Base-by-base conservation (phyloP, 2,797 vertebrate genomes). In the Passerculus sandwichensis region DNA sequence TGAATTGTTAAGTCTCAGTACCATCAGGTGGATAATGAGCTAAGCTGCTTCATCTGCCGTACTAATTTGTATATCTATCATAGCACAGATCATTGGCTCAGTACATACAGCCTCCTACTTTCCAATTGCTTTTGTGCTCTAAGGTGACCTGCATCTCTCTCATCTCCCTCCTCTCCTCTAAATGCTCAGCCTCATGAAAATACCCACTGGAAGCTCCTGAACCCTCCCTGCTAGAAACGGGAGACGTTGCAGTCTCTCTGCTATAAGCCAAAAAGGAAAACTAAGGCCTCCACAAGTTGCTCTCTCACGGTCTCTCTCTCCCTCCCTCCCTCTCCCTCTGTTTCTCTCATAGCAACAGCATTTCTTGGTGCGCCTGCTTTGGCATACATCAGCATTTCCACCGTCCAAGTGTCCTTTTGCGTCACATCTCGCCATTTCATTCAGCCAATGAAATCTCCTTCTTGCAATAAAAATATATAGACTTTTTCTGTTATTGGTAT, bases 371-470 rank as follows among this genome's bases (percentile, higher is more conserved):
- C 93, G 94, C 96, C 96, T 97, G 96, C 96, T 95, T 93, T 97
- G 97, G 97, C 98, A 97, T 73, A 96, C 98, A 97, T 97, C 97
- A 97, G 96, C 98, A 98, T 95, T 97, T 97, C 96, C 96, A 97
- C 97, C 97, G 96, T 98, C 98, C 97, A 97, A 98, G 96, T 95
- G 98, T 98, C 98, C 98, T 97, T 97, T 97, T 96, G 98, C 98
- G 99, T 99, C 99, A 99, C 98, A 99, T 99, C 99, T 99, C 98
- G 98, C 99, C 99, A 99, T 98, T 97, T 96, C 96, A 98, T 96
- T 98, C 96, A 97, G 98, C 98, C 99, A 99, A 99, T 98, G 97
- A 97, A 98, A 98, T 88, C 95, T 97, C 85, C 91, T 91, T 77
- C 79, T 97, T 94, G 92, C 80, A 97, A 98, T 98, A 98, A 97